phyloP scores from a whole-genome alignment of 2,113 vertebrate species.

The Bubo scandiacus region DNA sequence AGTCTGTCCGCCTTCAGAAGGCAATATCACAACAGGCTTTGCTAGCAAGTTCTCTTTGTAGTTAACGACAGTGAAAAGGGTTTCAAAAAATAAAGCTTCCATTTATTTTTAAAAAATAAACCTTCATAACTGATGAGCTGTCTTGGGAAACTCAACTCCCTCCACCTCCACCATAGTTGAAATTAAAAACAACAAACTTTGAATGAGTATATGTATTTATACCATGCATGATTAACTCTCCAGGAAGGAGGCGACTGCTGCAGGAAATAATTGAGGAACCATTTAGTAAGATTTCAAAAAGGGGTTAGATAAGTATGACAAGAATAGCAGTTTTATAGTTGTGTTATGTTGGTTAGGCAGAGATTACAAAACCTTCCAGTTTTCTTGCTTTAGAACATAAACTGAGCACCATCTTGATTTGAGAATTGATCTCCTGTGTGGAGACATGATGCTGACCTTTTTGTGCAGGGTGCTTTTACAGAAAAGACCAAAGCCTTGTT shows the following conservation, averaged over 20 bases:
- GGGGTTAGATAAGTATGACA: rapidly evolving
- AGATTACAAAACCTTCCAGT: neutral
- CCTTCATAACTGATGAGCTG: neutral
- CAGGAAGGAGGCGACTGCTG: neutral
- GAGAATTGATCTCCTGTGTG: neutral
- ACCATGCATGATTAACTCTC: neutral
- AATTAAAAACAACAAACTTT: neutral
- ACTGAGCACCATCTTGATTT: rapidly evolving
- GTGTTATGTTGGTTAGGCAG: neutral
- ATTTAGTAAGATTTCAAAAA: neutral
- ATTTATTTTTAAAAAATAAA: neutral
- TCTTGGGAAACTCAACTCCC: neutral
- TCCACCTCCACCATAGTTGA: neutral
- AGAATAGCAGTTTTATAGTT: neutral
- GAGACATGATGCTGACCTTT: neutral
- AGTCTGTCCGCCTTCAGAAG: neutral
- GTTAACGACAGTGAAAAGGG: neutral
- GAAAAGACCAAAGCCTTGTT: neutral
- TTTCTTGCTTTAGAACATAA: neutral
- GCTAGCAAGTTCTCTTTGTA: neutral
- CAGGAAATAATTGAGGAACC: neutral
- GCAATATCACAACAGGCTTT: neutral
- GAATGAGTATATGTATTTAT: neutral
- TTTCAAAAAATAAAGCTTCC: neutral
- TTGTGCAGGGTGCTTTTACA: neutral